Percentiles rank a stretch among this genome's conserved stretches.
phyloP scores from a whole-genome alignment of 2,888 invertebrate species.

The Tetragnatha montana region DNA sequence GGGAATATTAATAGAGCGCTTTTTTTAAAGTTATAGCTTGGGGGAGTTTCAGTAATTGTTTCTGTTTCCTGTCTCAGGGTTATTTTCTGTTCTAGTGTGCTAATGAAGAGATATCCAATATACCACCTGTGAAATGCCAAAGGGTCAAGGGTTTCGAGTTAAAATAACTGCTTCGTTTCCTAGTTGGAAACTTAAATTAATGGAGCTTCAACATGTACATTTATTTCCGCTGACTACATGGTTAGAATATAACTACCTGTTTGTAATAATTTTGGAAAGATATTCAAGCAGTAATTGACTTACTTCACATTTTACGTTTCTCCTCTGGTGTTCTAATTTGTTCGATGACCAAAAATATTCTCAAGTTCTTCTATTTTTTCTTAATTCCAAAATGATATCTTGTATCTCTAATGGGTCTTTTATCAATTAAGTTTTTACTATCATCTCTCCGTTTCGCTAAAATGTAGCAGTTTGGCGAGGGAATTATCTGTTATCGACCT shows the following conservation, averaged over 20 bases:
- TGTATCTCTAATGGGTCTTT: background rate
- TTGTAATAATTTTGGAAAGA: no score
- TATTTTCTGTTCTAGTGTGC: slow-evolving; percentile 11
- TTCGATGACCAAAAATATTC: background rate
- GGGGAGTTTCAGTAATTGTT: slow-evolving; percentile 35
- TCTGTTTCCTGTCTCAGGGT: background rate
- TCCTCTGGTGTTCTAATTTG: background rate
- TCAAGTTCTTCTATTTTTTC: background rate
- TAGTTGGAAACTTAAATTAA: no score
- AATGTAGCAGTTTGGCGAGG: slow-evolving; percentile 20
- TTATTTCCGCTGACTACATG: no score
- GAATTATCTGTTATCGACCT: slow-evolving; percentile 54
- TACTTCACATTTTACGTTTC: background rate
- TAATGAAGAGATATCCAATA: background rate
- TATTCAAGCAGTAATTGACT: no score
- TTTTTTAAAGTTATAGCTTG: background rate
- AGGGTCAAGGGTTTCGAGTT: slow-evolving; percentile 13
- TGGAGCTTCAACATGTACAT: no score
- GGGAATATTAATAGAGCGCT: slow-evolving; percentile 43
- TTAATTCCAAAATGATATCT: background rate
- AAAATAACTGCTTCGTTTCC: background rate
- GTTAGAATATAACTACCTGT: no score
- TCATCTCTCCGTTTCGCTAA: background rate
- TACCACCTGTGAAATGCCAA: background rate
- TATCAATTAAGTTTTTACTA: background rate